These are phyloP conservation scores for Harmothoe impar DNA, from an alignment of 2,888 invertebrate species.

Conservation along the genomic window DNA sequence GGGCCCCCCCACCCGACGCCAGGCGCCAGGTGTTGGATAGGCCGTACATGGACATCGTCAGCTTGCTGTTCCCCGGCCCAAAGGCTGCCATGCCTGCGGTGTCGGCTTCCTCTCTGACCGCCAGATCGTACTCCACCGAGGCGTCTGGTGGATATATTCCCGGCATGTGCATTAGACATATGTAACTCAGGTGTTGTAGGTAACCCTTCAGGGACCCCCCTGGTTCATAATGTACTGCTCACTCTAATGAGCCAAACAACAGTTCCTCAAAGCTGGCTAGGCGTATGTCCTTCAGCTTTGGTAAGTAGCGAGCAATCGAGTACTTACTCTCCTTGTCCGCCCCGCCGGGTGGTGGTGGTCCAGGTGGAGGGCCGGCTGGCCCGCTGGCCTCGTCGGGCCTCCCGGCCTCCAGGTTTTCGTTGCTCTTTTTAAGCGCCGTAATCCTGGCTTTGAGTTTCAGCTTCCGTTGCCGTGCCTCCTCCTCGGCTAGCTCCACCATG, in stretches of 20 bases:
- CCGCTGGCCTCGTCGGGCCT: too few species aligned
- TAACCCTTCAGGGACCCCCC: neutral
- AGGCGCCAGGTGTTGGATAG: too few species aligned
- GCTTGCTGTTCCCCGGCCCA: neutral
- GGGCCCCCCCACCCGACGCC: too few species aligned
- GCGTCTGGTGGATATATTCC: neutral
- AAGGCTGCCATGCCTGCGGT: neutral
- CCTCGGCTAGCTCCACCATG: too few species aligned
- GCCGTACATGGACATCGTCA: neutral
- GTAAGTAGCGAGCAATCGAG: neutral
- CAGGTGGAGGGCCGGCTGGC: too few species aligned
- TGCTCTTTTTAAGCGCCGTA: too few species aligned
- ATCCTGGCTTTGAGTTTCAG: too few species aligned
- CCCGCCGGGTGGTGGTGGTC: too few species aligned
- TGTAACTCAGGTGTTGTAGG: neutral
- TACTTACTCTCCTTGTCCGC: neutral
- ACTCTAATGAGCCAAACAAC: neutral
- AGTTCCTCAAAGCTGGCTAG: neutral
- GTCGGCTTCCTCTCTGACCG: neutral
- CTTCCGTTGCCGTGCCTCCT: too few species aligned
- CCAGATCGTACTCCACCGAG: neutral
- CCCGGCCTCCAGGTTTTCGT: too few species aligned
- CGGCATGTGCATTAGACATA: too few species aligned
- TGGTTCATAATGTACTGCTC: neutral
- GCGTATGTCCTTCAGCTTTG: neutral